Conservation (phyloP, 2,797 vertebrate genomes). For the Avahi laniger region DNA sequence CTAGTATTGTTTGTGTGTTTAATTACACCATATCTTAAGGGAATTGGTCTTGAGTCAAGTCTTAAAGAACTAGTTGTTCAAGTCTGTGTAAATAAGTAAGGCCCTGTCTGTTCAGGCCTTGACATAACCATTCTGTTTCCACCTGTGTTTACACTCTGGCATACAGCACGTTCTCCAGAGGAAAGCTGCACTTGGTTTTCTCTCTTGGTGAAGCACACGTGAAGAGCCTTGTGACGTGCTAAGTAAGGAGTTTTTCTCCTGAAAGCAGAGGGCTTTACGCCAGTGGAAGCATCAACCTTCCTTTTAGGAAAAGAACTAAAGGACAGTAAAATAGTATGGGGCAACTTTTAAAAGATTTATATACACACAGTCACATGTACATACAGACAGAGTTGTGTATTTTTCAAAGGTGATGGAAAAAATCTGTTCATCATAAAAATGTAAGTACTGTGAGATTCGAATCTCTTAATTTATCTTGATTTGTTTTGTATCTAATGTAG, state of each 20-base stretch:
- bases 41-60: not conserved
- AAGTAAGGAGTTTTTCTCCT: not conserved
- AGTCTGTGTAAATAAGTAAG: not conserved
- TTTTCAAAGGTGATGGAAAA: not conserved
- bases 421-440: not conserved
- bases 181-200: not conserved
- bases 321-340: not conserved
- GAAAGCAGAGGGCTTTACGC: not conserved
- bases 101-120: not conserved
- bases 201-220: not conserved
- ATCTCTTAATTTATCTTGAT: not conserved
- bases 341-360: not conserved
- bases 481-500: not conserved
- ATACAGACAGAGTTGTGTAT: not conserved
- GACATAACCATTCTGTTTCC: not conserved
- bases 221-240: not conserved
- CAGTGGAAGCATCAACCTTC: not conserved
- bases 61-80: not conserved
- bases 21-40: not conserved
- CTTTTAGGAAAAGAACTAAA: slow-evolving; percentile 27
- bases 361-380: not conserved
- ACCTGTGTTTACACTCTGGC: not conserved
- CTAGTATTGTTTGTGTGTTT: not conserved
- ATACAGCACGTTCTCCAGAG: not conserved
- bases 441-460: not conserved